Evolutionary conservation across 1,140 invertebrate species (phyloP).

Genomic region (Ceratoteleas bidentatus): DNA sequence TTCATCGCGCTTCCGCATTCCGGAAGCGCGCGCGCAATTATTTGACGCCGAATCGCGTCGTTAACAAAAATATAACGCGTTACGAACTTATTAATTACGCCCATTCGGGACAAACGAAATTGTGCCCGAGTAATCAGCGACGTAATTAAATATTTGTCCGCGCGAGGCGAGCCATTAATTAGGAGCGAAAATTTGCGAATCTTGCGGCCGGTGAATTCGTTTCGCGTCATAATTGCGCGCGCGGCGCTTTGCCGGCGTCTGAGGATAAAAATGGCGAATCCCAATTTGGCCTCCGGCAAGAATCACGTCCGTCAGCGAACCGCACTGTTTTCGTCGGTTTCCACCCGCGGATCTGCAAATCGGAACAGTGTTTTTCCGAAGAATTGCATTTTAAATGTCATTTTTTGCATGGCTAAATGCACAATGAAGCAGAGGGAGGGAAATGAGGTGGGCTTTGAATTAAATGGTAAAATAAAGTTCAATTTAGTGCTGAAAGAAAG

Average conservation of each 20-base stretch:
- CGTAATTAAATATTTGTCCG: neutral
- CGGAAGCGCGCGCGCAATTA: neutral
- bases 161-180: neutral
- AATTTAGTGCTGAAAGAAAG: too few species aligned
- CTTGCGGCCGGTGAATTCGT: neutral
- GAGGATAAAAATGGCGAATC: neutral
- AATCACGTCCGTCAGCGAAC: neutral
- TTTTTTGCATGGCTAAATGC: neutral
- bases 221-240: neutral
- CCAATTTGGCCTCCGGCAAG: neutral
- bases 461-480: too few species aligned
- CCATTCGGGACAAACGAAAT: neutral
- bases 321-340: neutral
- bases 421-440: neutral
- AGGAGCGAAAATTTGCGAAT: neutral
- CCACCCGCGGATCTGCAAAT: neutral
- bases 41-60: neutral
- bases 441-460: neutral
- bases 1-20: constrained; percentile 8
- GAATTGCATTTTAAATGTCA: constrained; percentile 5
- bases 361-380: neutral
- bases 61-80: neutral
- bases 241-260: neutral
- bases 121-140: neutral
- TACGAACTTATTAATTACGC: constrained; percentile 2